Evolutionary conservation across 2,888 invertebrate species (phyloP).

Genomic region (Pharmacophagus antenor): DNA sequence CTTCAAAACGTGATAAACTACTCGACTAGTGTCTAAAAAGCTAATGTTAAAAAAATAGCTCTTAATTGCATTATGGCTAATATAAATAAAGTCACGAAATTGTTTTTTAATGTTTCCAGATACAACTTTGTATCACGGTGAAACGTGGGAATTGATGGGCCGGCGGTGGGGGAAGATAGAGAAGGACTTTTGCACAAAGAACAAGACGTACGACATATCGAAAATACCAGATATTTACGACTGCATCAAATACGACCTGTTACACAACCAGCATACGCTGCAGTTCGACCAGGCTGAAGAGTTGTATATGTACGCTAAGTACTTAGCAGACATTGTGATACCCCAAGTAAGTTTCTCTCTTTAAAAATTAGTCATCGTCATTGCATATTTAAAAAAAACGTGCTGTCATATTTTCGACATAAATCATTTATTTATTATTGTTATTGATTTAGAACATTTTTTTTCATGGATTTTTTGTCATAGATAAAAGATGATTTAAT

Average conservation of each 20-base stretch:
- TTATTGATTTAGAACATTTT: no score
- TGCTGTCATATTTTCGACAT: no score
- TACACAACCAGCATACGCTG: constrained; percentile 97
- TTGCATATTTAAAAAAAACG: no score
- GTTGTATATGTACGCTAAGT: constrained; percentile 96
- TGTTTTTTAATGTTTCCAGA: constrained; percentile 74
- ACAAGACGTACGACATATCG: constrained; percentile 96
- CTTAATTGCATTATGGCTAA: no score
- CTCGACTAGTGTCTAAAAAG: no score
- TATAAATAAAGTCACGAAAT: no score
- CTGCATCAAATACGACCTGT: constrained; percentile 99
- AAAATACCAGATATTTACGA: constrained; percentile 99
- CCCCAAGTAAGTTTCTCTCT: constrained; percentile 88
- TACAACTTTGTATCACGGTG: constrained; percentile 96
- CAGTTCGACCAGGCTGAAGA: constrained; percentile 96
- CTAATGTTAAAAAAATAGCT: no score
- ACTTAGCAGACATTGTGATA: constrained; percentile 98
- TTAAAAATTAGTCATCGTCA: background rate
- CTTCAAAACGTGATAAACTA: no score
- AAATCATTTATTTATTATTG: no score
- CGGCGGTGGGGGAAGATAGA: constrained; percentile 98
- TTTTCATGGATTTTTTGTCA: no score
- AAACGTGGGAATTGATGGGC: constrained; percentile 99
- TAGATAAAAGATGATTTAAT: no score
- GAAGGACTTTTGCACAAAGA: constrained; percentile 97